Evolutionary conservation across 1,140 invertebrate genomes (phyloP).

Genomic region (Hypothenemus hampei): DNA sequence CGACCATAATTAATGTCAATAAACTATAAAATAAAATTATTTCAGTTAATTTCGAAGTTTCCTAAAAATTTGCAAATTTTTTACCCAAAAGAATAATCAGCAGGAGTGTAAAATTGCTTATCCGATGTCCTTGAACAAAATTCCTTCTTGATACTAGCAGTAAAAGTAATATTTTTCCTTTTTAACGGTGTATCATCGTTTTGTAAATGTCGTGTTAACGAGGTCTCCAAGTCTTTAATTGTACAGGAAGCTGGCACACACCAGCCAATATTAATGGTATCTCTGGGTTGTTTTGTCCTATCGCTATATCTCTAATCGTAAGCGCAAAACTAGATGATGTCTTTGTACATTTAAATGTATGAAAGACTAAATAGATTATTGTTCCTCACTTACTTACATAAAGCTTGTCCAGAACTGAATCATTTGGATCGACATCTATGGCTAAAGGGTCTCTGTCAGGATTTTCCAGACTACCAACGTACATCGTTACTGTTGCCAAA

Average conservation of each 20-base stretch:
- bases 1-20: slow-evolving; percentile 28
- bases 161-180: slow-evolving; percentile 45
- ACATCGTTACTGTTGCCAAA: slow-evolving; percentile 46
- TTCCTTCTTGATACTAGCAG: slow-evolving; percentile 36
- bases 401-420: slow-evolving; percentile 50
- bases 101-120: slow-evolving; percentile 36
- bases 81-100: slow-evolving; percentile 49
- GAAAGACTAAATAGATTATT: too few relatives aligned
- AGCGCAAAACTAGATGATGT: neutral
- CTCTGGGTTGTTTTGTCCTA: slow-evolving; percentile 44
- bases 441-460: slow-evolving; percentile 38
- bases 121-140: slow-evolving; percentile 42
- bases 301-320: slow-evolving; percentile 40
- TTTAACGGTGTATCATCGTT: slow-evolving; percentile 45
- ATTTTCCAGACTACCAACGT: slow-evolving; percentile 42
- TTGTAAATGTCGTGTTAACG: slow-evolving; percentile 46
- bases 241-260: slow-evolving; percentile 52
- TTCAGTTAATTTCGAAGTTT: neutral
- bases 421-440: slow-evolving; percentile 46
- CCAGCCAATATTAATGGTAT: slow-evolving; percentile 50
- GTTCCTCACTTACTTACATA: slow-evolving; percentile 45
- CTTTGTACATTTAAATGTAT: too few relatives aligned
- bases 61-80: too few relatives aligned
- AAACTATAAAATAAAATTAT: slow-evolving; percentile 28
- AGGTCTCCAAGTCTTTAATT: slow-evolving; percentile 45